Evolutionary conservation across 2,888 invertebrate species (phyloP).

Genomic region (Sepiola atlantica): DNA sequence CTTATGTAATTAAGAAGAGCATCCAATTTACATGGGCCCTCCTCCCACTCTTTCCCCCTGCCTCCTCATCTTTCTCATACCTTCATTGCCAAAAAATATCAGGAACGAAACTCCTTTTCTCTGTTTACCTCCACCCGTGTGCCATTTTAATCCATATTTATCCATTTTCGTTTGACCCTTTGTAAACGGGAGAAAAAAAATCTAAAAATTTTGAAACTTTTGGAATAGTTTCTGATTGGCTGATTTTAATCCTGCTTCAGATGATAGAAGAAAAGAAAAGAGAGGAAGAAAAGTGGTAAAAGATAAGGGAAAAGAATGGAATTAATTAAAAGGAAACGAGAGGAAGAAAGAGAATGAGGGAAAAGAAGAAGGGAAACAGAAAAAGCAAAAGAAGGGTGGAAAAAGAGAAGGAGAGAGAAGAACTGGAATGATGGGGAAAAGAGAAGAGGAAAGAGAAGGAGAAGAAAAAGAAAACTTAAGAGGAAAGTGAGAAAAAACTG

Average conservation of each 20-base stretch:
- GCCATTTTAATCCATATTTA: not conserved
- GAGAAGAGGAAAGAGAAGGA: not conserved
- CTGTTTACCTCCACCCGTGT: not conserved
- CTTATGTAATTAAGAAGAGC: conserved; percentile 6
- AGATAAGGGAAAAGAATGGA: no score
- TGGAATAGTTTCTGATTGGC: not conserved
- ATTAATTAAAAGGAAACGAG: not conserved
- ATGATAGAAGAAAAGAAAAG: not conserved
- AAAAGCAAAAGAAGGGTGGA: not conserved
- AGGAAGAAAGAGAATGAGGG: not conserved
- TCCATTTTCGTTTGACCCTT: not conserved
- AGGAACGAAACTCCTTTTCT: not conserved
- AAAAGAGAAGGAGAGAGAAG: not conserved
- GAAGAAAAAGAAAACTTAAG: not conserved
- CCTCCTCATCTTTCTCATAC: not conserved
- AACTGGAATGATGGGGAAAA: not conserved
- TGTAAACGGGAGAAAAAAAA: not conserved
- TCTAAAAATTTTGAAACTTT: not conserved
- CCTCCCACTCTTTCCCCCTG: not conserved
- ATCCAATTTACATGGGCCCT: not conserved
- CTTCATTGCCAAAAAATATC: not conserved
- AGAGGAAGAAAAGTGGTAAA: not conserved
- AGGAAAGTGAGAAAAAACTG: not conserved
- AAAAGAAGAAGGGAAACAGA: not conserved
- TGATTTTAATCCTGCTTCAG: not conserved